phyloP scores from a whole-genome alignment of 35 echinoderm and acorn worm genomes.

The Lytechinus variegatus region DNA sequence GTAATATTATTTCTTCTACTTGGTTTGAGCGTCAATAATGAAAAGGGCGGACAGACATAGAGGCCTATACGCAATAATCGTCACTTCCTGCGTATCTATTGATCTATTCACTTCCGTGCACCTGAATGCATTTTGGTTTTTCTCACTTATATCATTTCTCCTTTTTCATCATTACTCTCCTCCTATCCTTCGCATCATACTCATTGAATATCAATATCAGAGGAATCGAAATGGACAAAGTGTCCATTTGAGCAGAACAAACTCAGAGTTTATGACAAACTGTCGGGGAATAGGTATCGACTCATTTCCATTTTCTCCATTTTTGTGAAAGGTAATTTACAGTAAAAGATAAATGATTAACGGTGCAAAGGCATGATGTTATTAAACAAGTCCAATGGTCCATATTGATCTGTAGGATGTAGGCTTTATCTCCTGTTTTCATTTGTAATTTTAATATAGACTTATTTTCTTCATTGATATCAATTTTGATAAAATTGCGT shows the following conservation, averaged over 20 bases:
- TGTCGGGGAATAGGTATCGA: background rate
- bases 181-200: background rate
- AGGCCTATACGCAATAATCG: background rate
- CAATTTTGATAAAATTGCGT: too few relatives aligned
- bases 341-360: background rate
- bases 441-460: background rate
- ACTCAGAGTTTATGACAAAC: background rate
- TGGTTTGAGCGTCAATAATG: background rate
- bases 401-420: background rate
- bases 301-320: background rate
- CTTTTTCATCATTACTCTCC: background rate
- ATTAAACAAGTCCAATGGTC: background rate
- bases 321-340: background rate
- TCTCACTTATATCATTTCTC: background rate
- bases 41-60: background rate
- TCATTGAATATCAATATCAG: background rate
- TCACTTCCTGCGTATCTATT: background rate
- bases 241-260: slow-evolving; percentile 1
- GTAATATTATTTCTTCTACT: background rate
- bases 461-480: too few relatives aligned
- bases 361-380: background rate
- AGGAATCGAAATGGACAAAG: background rate
- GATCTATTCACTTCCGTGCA: background rate
- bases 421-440: background rate
- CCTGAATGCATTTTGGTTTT: background rate